phyloP scores from a whole-genome alignment of 2,113 vertebrate genomes.

The Mustelus asterias region DNA sequence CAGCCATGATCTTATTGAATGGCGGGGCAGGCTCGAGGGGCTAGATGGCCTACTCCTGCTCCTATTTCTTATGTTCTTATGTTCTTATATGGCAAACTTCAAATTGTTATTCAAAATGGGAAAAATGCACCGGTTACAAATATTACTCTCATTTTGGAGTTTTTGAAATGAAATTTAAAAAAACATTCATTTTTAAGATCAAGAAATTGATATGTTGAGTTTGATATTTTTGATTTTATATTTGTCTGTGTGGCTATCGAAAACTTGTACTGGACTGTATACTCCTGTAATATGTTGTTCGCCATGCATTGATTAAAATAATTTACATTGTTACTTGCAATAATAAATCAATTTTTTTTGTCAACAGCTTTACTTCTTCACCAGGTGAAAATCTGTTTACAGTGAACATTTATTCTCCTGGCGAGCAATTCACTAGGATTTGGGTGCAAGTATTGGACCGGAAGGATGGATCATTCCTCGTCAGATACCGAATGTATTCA shows the following conservation, averaged over 20 bases:
- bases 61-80: too few relatives aligned
- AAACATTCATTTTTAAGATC: neutral
- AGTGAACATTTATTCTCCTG: constrained; percentile 75
- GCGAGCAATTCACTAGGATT: constrained; percentile 80
- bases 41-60: too few relatives aligned
- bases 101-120: neutral
- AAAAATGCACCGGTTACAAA: neutral
- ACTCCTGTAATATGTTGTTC: neutral
- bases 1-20: too few relatives aligned
- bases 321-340: neutral
- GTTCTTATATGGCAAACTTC: too few relatives aligned
- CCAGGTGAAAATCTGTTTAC: constrained; percentile 82
- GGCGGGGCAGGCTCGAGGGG: too few relatives aligned
- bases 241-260: neutral
- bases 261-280: too few relatives aligned
- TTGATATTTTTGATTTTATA: neutral
- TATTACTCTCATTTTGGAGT: neutral
- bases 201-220: neutral
- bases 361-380: constrained; percentile 73
- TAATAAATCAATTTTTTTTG: constrained; percentile 37
- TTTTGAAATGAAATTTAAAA: neutral
- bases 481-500: constrained; percentile 92
- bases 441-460: constrained; percentile 89
- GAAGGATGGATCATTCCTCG: constrained; percentile 88
- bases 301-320: neutral